Evolutionary conservation across 2,888 invertebrate species (phyloP).

Genomic region (Tenodera sinensis): DNA sequence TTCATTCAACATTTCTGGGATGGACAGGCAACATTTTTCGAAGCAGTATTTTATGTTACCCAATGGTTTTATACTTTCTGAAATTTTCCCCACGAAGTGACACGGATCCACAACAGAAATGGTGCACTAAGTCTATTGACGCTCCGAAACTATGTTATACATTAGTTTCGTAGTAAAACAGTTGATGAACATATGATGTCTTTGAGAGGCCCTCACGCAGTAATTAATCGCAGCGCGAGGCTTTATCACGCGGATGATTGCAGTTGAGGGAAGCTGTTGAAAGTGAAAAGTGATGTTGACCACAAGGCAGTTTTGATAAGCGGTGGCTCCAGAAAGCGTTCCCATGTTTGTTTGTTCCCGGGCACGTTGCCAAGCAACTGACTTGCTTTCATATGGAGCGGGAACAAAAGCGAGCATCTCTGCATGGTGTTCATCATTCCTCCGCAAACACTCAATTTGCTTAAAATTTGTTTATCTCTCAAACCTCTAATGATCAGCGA

Average conservation of each 20-base stretch:
- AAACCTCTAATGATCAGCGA: neutral
- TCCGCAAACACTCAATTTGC: neutral
- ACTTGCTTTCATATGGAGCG: neutral
- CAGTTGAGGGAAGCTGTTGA: neutral
- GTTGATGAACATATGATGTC: no score
- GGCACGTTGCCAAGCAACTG: conserved; percentile 32
- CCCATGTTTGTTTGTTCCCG: conserved; percentile 32
- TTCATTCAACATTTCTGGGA: no score
- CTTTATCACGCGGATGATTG: neutral
- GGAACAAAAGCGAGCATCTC: neutral
- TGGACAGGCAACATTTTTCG: no score
- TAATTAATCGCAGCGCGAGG: neutral
- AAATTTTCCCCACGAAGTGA: no score
- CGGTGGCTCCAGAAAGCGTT: conserved; percentile 31
- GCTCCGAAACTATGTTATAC: no score
- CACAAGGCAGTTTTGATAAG: conserved; percentile 29
- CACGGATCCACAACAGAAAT: no score
- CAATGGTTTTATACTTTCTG: no score
- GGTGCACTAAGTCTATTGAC: no score
- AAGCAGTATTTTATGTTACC: no score
- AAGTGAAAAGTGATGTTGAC: conserved; percentile 20
- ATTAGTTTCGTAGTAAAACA: no score
- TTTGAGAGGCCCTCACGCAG: neutral
- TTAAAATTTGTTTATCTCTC: neutral
- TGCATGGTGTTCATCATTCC: conserved; percentile 1